Conservation (phyloP, 1,140 invertebrate genomes). For the Drosophila neocordata region DNA sequence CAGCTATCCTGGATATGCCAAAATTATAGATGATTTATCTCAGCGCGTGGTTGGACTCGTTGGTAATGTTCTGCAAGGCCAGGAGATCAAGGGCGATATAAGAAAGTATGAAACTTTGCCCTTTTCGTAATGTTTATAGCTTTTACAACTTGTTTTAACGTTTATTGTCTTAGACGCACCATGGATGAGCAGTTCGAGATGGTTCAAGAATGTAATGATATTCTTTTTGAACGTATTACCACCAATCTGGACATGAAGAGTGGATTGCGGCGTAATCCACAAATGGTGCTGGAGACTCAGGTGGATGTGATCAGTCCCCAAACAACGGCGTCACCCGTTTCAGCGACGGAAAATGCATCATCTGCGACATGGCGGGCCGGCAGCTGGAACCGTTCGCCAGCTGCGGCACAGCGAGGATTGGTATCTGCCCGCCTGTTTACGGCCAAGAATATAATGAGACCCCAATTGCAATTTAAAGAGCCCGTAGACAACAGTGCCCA, state of each 20-base stretch:
- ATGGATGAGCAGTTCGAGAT: conserved; percentile 90
- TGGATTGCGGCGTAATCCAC: conserved; percentile 84
- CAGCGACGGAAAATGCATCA: not conserved
- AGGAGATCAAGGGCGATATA: conserved; percentile 86
- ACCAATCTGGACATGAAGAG: conserved; percentile 88
- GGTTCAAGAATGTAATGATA: conserved; percentile 90
- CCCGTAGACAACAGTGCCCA: conserved; percentile 91
- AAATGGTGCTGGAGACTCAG: conserved; percentile 82
- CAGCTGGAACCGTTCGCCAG: conserved; percentile 69
- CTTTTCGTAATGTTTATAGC: not conserved
- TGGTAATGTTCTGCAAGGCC: conserved; percentile 85
- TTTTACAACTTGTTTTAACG: not conserved
- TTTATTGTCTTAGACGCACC: conserved; percentile 78
- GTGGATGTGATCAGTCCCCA: conserved; percentile 82
- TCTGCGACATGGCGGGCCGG: conserved; percentile 62
- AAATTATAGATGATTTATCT: conserved; percentile 85
- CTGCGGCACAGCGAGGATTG: conserved; percentile 31
- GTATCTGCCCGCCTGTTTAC: conserved; percentile 84
- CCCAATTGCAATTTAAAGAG: conserved; percentile 93
- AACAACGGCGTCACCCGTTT: conserved; percentile 5
- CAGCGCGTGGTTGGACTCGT: conserved; percentile 84
- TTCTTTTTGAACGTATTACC: conserved; percentile 91
- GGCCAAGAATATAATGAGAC: conserved; percentile 90
- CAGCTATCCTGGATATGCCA: conserved; percentile 88
- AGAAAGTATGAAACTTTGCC: conserved; percentile 51